Percentiles rank a stretch among this genome's conserved stretches.
Conservation (phyloP, 2,113 vertebrate genomes). For the Misgurnus anguillicaudatus region DNA sequence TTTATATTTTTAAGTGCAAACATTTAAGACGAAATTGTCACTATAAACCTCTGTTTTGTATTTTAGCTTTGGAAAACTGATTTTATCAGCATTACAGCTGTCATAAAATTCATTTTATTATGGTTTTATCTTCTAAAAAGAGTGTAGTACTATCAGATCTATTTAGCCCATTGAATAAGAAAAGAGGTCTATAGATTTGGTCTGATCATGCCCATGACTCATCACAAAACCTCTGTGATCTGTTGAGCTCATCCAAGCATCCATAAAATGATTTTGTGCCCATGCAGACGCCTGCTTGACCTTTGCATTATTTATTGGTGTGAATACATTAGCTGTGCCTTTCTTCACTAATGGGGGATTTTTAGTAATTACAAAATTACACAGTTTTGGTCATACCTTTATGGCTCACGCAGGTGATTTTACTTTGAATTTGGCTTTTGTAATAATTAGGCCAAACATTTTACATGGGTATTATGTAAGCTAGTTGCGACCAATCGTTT, state of each 20-base stretch:
- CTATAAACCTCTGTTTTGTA: too few relatives aligned
- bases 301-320: constrained; percentile 15
- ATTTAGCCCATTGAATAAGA: too few relatives aligned
- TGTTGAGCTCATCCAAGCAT: background rate
- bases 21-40: too few relatives aligned
- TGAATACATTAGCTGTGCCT: background rate
- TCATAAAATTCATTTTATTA: too few relatives aligned
- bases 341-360: background rate
- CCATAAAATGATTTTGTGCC: constrained; percentile 6
- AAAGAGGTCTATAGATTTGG: too few relatives aligned
- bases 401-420: background rate
- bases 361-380: background rate
- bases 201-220: background rate
- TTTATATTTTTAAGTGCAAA: too few relatives aligned
- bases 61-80: too few relatives aligned
- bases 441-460: background rate
- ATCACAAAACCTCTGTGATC: constrained; percentile 16
- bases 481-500: too few relatives aligned
- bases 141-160: too few relatives aligned
- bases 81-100: too few relatives aligned
- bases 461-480: too few relatives aligned
- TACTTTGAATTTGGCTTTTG: background rate
- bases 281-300: constrained; percentile 10
- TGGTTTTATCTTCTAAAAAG: too few relatives aligned
- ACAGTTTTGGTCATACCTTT: background rate